Conservation (phyloP, 2,113 vertebrate genomes). For the Tragelaphus strepsiceros region DNA sequence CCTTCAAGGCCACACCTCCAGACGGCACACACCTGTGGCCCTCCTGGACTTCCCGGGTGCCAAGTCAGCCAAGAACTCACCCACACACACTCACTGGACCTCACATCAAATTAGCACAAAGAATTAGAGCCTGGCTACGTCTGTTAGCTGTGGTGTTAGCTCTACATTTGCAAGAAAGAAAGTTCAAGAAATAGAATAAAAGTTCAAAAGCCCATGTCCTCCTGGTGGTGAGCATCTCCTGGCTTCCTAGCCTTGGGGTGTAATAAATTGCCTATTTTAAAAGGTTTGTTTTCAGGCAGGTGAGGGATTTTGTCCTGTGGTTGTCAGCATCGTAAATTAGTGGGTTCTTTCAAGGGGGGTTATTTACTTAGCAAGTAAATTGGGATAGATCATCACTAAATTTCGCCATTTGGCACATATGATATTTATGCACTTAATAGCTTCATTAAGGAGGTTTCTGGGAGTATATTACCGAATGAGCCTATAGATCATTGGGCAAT, state of each 20-base stretch:
- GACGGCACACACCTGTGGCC: no score
- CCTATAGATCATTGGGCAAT: constrained; percentile 60
- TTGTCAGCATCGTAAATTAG: background rate
- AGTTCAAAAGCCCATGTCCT: background rate
- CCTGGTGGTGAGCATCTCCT: background rate
- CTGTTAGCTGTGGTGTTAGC: fast-evolving
- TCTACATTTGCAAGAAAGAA: background rate
- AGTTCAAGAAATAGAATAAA: background rate
- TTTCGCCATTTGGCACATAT: constrained; percentile 34
- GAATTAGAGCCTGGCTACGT: fast-evolving
- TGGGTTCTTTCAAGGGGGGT: background rate
- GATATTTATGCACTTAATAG: constrained; percentile 66
- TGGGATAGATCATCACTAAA: constrained; percentile 49
- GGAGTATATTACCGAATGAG: constrained; percentile 46
- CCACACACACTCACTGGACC: background rate
- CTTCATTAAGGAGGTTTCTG: constrained; percentile 61
- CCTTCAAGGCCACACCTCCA: background rate
- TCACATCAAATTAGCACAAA: background rate
- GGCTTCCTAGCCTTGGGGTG: background rate
- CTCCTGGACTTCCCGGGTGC: background rate
- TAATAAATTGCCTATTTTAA: background rate
- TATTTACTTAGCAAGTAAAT: constrained; percentile 50
- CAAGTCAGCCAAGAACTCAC: background rate
- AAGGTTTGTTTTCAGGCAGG: background rate
- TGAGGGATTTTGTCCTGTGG: background rate